phyloP scores from a whole-genome alignment of 2,113 vertebrate genomes.

The Emydocephalus ijimae region DNA sequence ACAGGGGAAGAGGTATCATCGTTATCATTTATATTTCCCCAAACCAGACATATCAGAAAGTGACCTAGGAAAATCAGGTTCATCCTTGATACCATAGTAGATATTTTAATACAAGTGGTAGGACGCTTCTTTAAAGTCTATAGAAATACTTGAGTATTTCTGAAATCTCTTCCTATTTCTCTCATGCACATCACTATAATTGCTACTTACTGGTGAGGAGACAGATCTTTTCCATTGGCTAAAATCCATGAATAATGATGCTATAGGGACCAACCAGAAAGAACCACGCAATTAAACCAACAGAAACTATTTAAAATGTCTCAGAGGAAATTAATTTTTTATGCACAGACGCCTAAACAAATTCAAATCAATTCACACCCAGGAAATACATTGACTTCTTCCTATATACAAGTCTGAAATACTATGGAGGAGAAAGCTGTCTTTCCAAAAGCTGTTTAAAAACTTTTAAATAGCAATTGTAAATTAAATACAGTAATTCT shows the following conservation, averaged over 20 bases:
- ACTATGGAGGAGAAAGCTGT: neutral
- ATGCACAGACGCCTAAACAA: neutral
- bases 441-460: neutral
- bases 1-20: slow-evolving; percentile 10
- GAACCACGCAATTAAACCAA: slow-evolving; percentile 10
- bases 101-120: slow-evolving; percentile 15
- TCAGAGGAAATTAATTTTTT: slow-evolving; percentile 1
- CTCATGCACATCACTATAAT: neutral
- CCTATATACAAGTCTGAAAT: neutral
- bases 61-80: slow-evolving; percentile 51
- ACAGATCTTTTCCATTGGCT: slow-evolving; percentile 75
- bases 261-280: slow-evolving; percentile 11
- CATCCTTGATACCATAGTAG: slow-evolving; percentile 35
- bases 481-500: neutral
- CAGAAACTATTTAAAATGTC: neutral
- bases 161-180: slow-evolving; percentile 3
- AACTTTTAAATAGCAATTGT: neutral
- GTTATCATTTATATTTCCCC: slow-evolving; percentile 31
- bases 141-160: neutral
- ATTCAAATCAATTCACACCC: neutral
- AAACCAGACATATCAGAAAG: slow-evolving; percentile 32
- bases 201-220: slow-evolving; percentile 59
- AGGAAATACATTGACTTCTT: neutral
- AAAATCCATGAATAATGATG: slow-evolving; percentile 9
- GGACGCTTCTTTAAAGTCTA: slow-evolving; percentile 26